Evolutionary conservation across 2,888 invertebrate species (phyloP).

Genomic region (Suillia variegata): DNA sequence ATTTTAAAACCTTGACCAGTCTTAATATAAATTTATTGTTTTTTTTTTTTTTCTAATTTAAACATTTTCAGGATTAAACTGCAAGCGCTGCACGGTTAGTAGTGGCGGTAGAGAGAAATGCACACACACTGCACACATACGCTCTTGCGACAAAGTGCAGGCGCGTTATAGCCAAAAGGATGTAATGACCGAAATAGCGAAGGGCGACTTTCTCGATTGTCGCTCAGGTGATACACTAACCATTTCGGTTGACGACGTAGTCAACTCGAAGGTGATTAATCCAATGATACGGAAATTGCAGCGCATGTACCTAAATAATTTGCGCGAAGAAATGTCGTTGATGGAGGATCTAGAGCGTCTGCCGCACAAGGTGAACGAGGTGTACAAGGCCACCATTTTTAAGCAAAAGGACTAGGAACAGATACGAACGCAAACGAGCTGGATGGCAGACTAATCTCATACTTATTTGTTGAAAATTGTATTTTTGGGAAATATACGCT

Average conservation of each 20-base stretch:
- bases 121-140: too few species aligned
- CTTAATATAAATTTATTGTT: too few species aligned
- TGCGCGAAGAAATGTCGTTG: slow-evolving; percentile 45
- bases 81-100: too few species aligned
- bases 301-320: slow-evolving; percentile 44
- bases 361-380: slow-evolving; percentile 41
- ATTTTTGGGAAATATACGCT: slow-evolving; percentile 13
- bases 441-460: background rate
- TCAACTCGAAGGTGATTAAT: slow-evolving; percentile 45
- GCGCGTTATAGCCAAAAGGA: slow-evolving; percentile 27
- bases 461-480: slow-evolving; percentile 10
- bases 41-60: too few species aligned
- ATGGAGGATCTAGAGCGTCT: slow-evolving; percentile 48
- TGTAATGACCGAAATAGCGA: slow-evolving; percentile 30
- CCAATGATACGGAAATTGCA: slow-evolving; percentile 50
- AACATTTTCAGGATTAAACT: too few species aligned
- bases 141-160: slow-evolving; percentile 23
- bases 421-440: background rate
- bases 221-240: slow-evolving; percentile 28
- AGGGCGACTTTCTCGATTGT: slow-evolving; percentile 28
- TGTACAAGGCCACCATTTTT: slow-evolving; percentile 36
- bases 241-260: slow-evolving; percentile 40
- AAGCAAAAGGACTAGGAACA: slow-evolving; percentile 29
- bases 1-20: too few species aligned
- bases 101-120: too few species aligned